A percentile compares a stretch with the other conserved stretches of the same genome.
Evolutionary conservation across 2,888 invertebrate species (phyloP).

Genomic region (Chironomus tentans): DNA sequence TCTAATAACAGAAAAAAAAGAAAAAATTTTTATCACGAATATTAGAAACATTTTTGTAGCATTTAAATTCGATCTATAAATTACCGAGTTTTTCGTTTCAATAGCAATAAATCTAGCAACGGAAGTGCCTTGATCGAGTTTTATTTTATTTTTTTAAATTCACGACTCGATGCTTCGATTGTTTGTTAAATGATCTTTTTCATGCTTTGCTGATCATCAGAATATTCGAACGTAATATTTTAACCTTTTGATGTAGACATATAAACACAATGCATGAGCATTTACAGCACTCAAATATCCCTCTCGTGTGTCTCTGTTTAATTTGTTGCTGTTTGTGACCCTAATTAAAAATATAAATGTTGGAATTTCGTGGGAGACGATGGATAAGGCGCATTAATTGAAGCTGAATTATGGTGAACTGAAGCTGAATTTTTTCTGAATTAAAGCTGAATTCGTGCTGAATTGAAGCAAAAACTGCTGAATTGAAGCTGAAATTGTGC

Average conservation of each 20-base stretch:
- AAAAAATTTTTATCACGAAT: neutral
- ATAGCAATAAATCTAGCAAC: conserved; percentile 6
- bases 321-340: neutral
- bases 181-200: conserved; percentile 6
- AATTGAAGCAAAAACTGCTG: too few species aligned
- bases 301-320: neutral
- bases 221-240: neutral
- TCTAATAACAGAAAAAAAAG: neutral
- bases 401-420: too few species aligned
- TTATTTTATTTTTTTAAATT: neutral
- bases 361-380: too few species aligned
- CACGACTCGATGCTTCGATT: conserved; percentile 12
- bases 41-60: neutral
- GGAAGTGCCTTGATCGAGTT: conserved; percentile 12
- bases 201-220: conserved; percentile 6
- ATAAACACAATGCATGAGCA: too few species aligned
- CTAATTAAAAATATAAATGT: too few species aligned
- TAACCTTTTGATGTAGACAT: neutral
- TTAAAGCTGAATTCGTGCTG: too few species aligned
- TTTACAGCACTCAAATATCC: too few species aligned
- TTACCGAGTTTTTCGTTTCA: neutral
- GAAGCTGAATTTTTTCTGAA: too few species aligned
- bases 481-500: too few species aligned
- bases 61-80: neutral
- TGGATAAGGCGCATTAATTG: too few species aligned